phyloP scores from a whole-genome alignment of 1,140 invertebrate species.

The Ostrea denselamellosa region DNA sequence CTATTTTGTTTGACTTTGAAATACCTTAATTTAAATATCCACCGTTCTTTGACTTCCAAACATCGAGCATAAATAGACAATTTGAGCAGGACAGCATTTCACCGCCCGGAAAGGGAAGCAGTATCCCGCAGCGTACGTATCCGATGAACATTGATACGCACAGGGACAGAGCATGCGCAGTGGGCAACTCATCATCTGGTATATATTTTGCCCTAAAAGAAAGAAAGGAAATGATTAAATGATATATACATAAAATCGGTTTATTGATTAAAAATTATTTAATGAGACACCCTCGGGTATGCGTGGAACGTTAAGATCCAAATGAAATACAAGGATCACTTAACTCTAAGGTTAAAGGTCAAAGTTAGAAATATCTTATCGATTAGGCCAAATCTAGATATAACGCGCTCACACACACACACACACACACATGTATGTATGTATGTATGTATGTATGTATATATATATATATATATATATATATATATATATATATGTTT shows the following conservation, averaged over 20 bases:
- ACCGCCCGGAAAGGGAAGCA: neutral
- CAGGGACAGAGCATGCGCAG: slow-evolving; percentile 19
- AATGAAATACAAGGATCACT: too few species aligned
- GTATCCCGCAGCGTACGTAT: neutral
- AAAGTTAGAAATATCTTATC: too few species aligned
- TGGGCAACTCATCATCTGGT: slow-evolving; percentile 12
- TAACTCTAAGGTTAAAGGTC: too few species aligned
- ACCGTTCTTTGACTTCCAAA: neutral
- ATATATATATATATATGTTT: too few species aligned
- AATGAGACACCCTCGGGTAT: neutral
- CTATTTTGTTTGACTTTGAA: neutral
- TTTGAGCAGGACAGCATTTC: slow-evolving; percentile 9
- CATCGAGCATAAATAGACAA: neutral
- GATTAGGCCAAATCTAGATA: too few species aligned
- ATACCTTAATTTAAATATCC: neutral
- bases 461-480: too few species aligned
- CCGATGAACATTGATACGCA: neutral
- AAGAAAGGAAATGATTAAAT: neutral
- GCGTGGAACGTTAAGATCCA: too few species aligned
- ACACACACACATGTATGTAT: too few species aligned
- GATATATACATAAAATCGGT: neutral
- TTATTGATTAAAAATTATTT: neutral
- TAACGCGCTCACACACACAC: too few species aligned
- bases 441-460: too few species aligned
- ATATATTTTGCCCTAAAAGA: neutral